Evolutionary conservation across 2,113 vertebrate genomes (phyloP), one percentile per base, ranked within the genome.

Genomic region (Aldabrachelys gigantea): DNA sequence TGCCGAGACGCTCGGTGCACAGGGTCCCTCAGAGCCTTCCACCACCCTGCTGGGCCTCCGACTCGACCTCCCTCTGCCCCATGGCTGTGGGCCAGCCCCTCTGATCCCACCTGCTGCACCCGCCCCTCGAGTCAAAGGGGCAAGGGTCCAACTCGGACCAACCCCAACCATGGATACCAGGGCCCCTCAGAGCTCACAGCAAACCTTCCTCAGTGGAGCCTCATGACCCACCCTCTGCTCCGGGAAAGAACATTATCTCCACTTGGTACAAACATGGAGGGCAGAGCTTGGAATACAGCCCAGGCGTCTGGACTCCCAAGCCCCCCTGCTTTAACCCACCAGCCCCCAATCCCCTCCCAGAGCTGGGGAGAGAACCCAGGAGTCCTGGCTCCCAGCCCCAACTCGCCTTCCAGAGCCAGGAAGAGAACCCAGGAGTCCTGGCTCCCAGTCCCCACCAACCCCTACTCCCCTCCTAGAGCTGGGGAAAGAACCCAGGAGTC

Each of bases 261-360:
- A 3, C 62, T 35, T 65, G 14, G 59, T 29, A 62, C 27, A 62
- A 6, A 31, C 59, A 31, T 31, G 13, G 6, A 11, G 27, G 57
- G 57, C 27, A 59, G 27, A 59, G 57, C 57, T 31, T 11, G 27
- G 27, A 13, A 59, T 13, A 29, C 22, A 25, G 8, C 41, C 41
- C 41, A 41, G 22, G 41, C 3, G 6, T 44, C 72, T 2, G 22
- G 35, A 2, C 8, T n/a, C 17, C 14, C 35, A 38, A 6, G 2
- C n/a, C 69, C 69, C 17, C 5, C 5, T 2, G 41, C 41, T 47
- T 4, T 13, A 78, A 59, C 27, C 57, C 57, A 19, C n/a, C 35
- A 3, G 72, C 2, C 9, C n/a, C 50, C 50, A 1, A 1, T 17
- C 50, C 14, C 50, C 14, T 52, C 50, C 50, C 50, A 2, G 14